These are phyloP conservation scores for Acrobasis suavella DNA, from an alignment of 2,888 invertebrate genomes.

Conservation along the genomic window DNA sequence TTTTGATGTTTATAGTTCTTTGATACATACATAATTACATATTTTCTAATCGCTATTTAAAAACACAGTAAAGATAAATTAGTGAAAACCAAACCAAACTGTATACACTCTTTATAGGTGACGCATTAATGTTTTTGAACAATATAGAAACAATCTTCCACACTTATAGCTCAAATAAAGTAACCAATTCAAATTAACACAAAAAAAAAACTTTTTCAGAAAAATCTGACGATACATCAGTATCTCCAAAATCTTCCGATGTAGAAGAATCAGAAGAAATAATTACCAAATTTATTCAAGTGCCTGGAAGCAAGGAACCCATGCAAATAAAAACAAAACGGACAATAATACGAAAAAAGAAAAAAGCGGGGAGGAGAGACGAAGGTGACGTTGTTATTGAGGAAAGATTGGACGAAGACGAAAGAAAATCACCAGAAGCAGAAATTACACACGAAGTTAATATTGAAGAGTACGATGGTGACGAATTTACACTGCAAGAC, in stretches of 20 bases:
- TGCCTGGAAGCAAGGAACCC: constrained; percentile 76
- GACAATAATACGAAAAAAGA: constrained; percentile 77
- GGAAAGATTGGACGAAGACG: constrained; percentile 71
- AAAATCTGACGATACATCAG: constrained; percentile 35
- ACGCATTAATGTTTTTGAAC: too few relatives aligned
- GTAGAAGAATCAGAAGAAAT: constrained; percentile 83
- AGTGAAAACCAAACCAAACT: too few relatives aligned
- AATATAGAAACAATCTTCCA: too few relatives aligned
- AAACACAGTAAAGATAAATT: too few relatives aligned
- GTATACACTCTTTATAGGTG: too few relatives aligned
- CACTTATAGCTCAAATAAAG: too few relatives aligned
- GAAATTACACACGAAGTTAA: constrained; percentile 53
- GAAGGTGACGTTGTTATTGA: constrained; percentile 75
- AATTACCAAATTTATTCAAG: constrained; percentile 80
- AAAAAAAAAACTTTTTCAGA: constrained; percentile 52
- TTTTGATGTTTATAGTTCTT: too few relatives aligned
- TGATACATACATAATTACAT: too few relatives aligned
- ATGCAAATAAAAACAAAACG: constrained; percentile 82
- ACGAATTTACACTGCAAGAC: constrained; percentile 43
- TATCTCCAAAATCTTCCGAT: constrained; percentile 66
- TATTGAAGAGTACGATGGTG: constrained; percentile 67
- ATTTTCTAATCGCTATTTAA: too few relatives aligned
- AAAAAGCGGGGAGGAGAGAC: constrained; percentile 38
- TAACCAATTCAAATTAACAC: background rate
- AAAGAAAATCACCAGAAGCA: constrained; percentile 32